Base-by-base conservation (phyloP, 2,888 invertebrate genomes). In the Nezara viridula region DNA sequence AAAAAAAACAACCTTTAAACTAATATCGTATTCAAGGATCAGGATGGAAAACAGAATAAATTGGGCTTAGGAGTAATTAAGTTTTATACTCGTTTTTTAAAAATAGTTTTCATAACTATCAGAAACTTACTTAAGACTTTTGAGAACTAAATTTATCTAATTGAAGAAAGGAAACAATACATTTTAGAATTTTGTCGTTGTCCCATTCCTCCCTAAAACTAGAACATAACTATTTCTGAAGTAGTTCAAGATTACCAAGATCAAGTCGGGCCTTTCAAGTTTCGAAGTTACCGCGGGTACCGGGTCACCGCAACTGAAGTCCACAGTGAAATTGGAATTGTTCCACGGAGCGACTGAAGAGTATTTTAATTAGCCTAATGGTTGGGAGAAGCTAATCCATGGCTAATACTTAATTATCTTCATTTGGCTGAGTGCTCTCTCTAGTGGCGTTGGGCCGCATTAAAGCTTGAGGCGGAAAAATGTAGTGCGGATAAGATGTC, bases 361-460 rank as follows among this genome's bases (percentile, higher is more conserved):
- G 77, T 77, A 77, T 77, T 77, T 37, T 40, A 77, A 77, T 77
- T 77, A 77, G 77, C 37, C 40, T 77, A 77, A 77, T 77, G 77
- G 37, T 21, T 32, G 19, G 27, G 16, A 21, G 21, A 21, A 24
- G 40, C 77, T 77, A 9, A 40, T 40, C 37, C 77, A 40, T 7
- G 77, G 77, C 77, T 77, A 40, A 77, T 77, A 40, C 40, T 40
- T 40, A 40, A 77, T 77, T 77, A 77, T 40, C 77, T 77, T 77
- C 77, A 77, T 77, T 77, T 77, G 37, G 37, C 32, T 77, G 77
- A 77, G 77, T 77, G 77, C 77, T 37, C 40, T 60, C 27, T 55
- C 12, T 10, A 3, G 9, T 1, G 2, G 27, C 14, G 12, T n/a
- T n/a, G 27, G 60, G 14, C 2, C 14, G 27, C 14, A n/a, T 55